A percentile compares a stretch with the other conserved stretches of the same genome.
Conservation (phyloP, 2,888 invertebrate genomes). For the Epinotia bilunana region DNA sequence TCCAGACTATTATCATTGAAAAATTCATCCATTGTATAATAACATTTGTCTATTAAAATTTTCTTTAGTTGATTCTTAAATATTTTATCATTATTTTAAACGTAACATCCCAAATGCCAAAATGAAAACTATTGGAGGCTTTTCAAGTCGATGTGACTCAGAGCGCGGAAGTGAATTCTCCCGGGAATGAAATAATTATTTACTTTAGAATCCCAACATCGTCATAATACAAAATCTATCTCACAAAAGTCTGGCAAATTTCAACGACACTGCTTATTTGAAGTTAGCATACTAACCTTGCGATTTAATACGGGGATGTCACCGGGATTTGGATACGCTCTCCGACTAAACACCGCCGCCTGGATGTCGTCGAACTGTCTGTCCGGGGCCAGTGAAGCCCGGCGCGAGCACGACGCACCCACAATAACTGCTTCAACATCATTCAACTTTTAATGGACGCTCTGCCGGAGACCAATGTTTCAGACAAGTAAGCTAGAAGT, state of each 20-base stretch:
- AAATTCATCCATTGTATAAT: too few relatives aligned
- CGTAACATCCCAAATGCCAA: too few relatives aligned
- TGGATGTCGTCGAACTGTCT: constrained; percentile 14
- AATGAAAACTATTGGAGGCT: too few relatives aligned
- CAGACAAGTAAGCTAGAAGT: not conserved
- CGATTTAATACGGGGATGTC: constrained; percentile 70
- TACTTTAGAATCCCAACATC: too few relatives aligned
- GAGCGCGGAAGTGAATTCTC: too few relatives aligned
- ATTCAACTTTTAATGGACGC: constrained; percentile 24
- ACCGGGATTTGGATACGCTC: constrained; percentile 58
- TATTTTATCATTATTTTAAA: too few relatives aligned
- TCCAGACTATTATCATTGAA: too few relatives aligned
- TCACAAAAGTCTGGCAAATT: too few relatives aligned
- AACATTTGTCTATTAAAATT: too few relatives aligned
- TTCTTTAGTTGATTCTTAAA: too few relatives aligned
- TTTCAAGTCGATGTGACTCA: too few relatives aligned
- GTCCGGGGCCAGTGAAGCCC: not conserved
- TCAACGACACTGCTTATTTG: not conserved
- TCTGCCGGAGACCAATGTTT: constrained; percentile 3
- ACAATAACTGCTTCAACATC: constrained; percentile 20
- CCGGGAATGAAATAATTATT: too few relatives aligned
- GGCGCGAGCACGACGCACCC: not conserved
- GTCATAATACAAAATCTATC: not conserved
- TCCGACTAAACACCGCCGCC: constrained; percentile 48
- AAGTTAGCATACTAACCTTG: constrained; percentile 59